These are phyloP conservation scores for Ovibos moschatus DNA, from an alignment of 2,113 vertebrate species.

Conservation along the genomic window DNA sequence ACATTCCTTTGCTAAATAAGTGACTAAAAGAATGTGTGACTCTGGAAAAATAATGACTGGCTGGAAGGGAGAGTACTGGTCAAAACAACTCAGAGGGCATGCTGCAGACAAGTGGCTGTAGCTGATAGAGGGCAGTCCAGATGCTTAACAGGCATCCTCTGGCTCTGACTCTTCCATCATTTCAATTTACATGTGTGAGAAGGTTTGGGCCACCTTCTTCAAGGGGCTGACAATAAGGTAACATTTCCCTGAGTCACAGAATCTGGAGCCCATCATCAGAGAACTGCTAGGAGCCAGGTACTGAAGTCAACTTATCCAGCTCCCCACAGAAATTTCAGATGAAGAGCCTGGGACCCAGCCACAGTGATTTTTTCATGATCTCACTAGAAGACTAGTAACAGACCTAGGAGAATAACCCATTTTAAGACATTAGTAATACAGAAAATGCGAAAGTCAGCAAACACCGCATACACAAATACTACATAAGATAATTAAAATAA, in stretches of 20 bases:
- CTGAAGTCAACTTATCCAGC: neutral
- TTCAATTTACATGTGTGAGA: neutral
- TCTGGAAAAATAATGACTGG: neutral
- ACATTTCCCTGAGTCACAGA: neutral
- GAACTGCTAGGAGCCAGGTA: neutral
- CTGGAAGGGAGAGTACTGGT: neutral
- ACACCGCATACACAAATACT: neutral
- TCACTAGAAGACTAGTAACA: neutral
- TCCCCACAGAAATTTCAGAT: neutral
- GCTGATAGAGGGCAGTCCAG: neutral
- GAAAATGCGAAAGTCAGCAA: neutral
- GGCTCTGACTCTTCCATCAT: neutral
- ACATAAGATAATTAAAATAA: neutral
- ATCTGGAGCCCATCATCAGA: neutral
- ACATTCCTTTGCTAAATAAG: conserved; percentile 16
- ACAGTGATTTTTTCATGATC: neutral
- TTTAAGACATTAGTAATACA: neutral
- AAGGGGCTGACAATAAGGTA: neutral
- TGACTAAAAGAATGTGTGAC: neutral
- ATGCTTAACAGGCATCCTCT: neutral
- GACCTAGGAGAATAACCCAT: neutral
- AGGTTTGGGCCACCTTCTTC: neutral
- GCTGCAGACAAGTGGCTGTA: neutral
- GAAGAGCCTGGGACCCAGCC: neutral
- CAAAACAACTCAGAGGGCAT: neutral